phyloP scores from a whole-genome alignment of 2,113 vertebrate genomes.

The Micronycteris hirsuta region DNA sequence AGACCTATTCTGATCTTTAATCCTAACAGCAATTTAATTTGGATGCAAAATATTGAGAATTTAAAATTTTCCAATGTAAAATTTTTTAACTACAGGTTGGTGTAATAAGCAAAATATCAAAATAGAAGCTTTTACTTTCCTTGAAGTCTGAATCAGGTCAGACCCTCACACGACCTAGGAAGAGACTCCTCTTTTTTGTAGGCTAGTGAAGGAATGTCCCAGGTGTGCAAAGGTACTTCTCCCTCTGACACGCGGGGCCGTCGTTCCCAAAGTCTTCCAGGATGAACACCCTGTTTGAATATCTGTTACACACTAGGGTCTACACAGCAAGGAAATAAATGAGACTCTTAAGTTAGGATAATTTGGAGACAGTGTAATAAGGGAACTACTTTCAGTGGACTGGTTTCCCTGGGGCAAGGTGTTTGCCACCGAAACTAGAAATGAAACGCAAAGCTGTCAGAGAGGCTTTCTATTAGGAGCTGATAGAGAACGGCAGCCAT shows the following conservation, averaged over 20 bases:
- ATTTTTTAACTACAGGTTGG: background rate
- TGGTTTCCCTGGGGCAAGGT: background rate
- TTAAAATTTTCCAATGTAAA: background rate
- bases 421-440: background rate
- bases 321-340: background rate
- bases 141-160: background rate
- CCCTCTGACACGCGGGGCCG: background rate
- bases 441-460: background rate
- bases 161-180: background rate
- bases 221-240: background rate
- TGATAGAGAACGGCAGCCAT: background rate
- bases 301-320: background rate
- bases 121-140: background rate
- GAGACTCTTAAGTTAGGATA: background rate
- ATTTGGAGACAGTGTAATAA: background rate
- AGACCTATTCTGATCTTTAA: background rate
- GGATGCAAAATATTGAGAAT: background rate
- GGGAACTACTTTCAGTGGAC: background rate
- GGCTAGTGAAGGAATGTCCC: background rate
- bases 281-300: background rate
- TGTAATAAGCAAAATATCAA: background rate
- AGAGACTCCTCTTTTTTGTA: background rate
- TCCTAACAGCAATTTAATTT: conserved; percentile 10
- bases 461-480: background rate
- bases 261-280: background rate